phyloP scores from a whole-genome alignment of 2,113 vertebrate genomes.

The Telmatochromis brachygnathus region DNA sequence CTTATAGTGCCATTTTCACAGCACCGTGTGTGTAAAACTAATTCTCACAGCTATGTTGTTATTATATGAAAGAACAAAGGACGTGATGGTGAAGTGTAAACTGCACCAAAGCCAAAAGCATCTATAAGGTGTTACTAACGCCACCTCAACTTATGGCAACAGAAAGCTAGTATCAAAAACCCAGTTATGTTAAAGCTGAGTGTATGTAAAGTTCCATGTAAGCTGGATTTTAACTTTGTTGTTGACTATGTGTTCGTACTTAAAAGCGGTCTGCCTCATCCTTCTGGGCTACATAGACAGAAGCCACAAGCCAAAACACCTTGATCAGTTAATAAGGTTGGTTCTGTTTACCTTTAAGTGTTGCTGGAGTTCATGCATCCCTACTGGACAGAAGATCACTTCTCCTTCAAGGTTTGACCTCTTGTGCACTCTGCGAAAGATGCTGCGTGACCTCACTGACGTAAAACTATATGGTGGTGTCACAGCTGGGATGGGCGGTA shows the following conservation, averaged over 20 bases:
- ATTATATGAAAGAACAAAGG: not conserved
- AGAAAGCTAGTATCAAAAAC: not conserved
- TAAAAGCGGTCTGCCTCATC: not conserved
- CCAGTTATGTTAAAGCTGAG: not conserved
- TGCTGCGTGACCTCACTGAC: not conserved
- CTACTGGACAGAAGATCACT: not conserved
- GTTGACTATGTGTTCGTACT: not conserved
- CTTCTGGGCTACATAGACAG: not conserved
- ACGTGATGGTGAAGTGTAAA: not conserved
- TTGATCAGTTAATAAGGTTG: not conserved
- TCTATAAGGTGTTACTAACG: not conserved
- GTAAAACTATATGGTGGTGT: not conserved
- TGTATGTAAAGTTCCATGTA: not conserved
- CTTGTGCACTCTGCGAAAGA: not conserved
- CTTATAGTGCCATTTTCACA: not conserved
- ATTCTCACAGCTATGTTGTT: not conserved
- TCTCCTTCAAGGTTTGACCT: not conserved
- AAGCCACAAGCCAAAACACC: not conserved
- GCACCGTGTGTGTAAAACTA: fast-evolving
- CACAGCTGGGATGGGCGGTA: not conserved
- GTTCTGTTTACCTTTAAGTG: not conserved
- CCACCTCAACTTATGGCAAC: not conserved
- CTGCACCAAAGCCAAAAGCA: not conserved
- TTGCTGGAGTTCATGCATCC: not conserved
- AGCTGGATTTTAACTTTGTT: not conserved